A percentile compares a stretch with the other conserved stretches of the same genome.
phyloP scores from a whole-genome alignment of 2,888 invertebrate species.

The Dexiosoma caninum region DNA sequence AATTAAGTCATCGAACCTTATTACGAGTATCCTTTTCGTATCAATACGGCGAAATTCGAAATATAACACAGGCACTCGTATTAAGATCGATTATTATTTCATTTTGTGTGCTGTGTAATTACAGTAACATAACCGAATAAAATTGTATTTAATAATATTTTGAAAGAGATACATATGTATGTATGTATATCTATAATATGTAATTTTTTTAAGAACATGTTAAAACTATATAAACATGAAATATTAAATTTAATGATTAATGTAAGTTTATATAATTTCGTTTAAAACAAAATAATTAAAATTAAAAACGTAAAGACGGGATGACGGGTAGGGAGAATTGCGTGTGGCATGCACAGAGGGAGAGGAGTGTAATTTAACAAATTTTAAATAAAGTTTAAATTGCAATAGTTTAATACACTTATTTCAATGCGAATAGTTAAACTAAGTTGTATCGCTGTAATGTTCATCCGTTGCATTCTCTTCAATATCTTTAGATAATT shows the following conservation, averaged over 20 bases:
- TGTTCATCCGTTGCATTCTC: conserved; percentile 28
- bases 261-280: neutral
- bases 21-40: no score
- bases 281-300: conserved; percentile 47
- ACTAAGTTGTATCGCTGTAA: conserved; percentile 20
- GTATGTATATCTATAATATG: neutral
- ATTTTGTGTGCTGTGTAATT: no score
- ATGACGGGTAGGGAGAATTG: neutral
- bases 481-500: conserved; percentile 58
- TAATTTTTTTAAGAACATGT: conserved; percentile 1
- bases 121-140: conserved; percentile 27
- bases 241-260: neutral
- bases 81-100: no score
- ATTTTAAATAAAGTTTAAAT: conserved; percentile 3
- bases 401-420: conserved; percentile 9
- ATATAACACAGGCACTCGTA: no score
- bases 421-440: neutral
- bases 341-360: neutral
- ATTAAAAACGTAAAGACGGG: neutral
- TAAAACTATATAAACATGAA: conserved; percentile 31
- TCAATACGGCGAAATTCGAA: no score
- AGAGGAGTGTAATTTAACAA: conserved; percentile 1
- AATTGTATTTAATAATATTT: conserved; percentile 6
- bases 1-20: no score
- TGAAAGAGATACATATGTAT: neutral